Percentiles rank a stretch among this genome's conserved stretches.
Conservation (phyloP, 1,140 invertebrate genomes). For the Cephus cinctus region DNA sequence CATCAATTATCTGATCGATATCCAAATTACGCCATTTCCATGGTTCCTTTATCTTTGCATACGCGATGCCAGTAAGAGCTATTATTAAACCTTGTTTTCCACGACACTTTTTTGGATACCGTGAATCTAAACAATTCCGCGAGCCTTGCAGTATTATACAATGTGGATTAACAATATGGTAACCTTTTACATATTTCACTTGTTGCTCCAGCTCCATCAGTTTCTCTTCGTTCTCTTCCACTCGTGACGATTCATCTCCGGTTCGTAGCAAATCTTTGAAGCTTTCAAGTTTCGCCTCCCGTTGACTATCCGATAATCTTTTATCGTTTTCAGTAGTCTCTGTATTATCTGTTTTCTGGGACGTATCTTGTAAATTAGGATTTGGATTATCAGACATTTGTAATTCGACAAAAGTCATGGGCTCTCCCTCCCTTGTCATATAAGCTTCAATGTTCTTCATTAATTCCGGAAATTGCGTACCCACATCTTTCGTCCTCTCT, state of each 20-base stretch:
- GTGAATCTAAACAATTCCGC: slow-evolving; percentile 27
- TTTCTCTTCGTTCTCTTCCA: background rate
- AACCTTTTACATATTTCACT: slow-evolving; percentile 24
- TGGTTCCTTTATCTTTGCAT: slow-evolving; percentile 29
- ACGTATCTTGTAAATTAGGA: too few species aligned
- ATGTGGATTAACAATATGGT: slow-evolving; percentile 31
- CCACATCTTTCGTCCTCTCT: slow-evolving; percentile 15
- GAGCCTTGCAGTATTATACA: slow-evolving; percentile 35
- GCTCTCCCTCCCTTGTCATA: slow-evolving; percentile 30
- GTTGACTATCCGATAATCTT: too few species aligned
- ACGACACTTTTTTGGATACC: slow-evolving; percentile 19
- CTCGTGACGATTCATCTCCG: background rate
- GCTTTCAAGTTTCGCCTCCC: too few species aligned
- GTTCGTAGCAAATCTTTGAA: too few species aligned
- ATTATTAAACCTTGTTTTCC: slow-evolving; percentile 39
- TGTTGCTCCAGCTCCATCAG: background rate
- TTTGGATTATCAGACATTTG: background rate
- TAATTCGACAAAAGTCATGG: slow-evolving; percentile 14
- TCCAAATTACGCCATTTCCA: slow-evolving; percentile 34
- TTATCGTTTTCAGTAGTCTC: slow-evolving; percentile 11
- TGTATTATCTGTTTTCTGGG: too few species aligned
- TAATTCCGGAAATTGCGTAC: slow-evolving; percentile 37
- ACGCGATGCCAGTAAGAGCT: slow-evolving; percentile 28
- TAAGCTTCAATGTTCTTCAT: slow-evolving; percentile 33
- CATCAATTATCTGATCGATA: slow-evolving; percentile 37